phyloP scores from a whole-genome alignment of 2,113 vertebrate species.

The Chaetodon trifascialis region DNA sequence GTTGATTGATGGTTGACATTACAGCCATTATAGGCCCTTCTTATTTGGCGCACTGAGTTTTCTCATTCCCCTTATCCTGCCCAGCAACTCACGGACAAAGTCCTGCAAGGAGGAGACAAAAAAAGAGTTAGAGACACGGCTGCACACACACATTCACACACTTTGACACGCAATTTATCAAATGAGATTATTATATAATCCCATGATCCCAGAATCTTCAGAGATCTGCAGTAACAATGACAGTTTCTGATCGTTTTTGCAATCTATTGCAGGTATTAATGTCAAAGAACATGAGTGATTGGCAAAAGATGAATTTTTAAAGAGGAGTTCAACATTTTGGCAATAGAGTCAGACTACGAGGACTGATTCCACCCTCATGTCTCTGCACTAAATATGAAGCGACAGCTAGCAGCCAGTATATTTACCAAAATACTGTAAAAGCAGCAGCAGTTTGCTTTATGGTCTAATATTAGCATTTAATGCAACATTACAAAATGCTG shows the following conservation, averaged over 20 bases:
- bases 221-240: not conserved
- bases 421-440: too few relatives aligned
- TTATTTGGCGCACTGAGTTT: constrained; percentile 96
- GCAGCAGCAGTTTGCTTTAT: not conserved
- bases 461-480: not conserved
- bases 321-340: not conserved
- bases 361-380: not conserved
- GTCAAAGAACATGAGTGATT: not conserved
- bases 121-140: constrained; percentile 5
- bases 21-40: constrained; percentile 91
- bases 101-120: constrained; percentile 79
- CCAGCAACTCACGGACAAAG: constrained; percentile 95
- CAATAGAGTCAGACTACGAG: not conserved
- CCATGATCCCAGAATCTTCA: not conserved
- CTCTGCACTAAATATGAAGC: not conserved
- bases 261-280: not conserved
- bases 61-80: constrained; percentile 97
- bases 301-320: not conserved
- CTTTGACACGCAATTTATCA: not conserved
- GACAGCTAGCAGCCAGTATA: not conserved
- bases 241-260: not conserved
- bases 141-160: not conserved
- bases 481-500: not conserved
- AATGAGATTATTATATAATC: not conserved
- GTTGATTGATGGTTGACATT: constrained; percentile 39